Percentiles rank a stretch among this genome's conserved stretches.
Evolutionary conservation across 2,797 vertebrate species (phyloP).

Genomic region (Acomys russatus): DNA sequence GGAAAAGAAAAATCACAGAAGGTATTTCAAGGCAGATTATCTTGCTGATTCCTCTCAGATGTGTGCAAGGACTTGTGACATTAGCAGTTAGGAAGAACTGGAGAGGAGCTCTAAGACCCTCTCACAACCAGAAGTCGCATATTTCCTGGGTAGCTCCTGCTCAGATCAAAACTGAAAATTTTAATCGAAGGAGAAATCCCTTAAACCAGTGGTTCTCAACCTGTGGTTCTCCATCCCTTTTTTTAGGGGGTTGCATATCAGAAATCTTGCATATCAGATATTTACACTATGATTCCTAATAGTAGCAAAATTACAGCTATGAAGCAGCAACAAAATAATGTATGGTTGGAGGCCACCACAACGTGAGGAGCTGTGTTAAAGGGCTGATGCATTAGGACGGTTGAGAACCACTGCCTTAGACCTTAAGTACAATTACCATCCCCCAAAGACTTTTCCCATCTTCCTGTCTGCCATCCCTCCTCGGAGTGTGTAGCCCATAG

Average conservation of each 20-base stretch:
- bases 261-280: not conserved
- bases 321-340: not conserved
- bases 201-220: not conserved
- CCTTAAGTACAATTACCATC: not conserved
- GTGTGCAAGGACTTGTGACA: conserved; percentile 22
- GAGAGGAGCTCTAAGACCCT: not conserved
- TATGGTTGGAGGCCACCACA: not conserved
- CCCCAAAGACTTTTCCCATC: not conserved
- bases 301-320: not conserved
- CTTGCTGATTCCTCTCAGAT: not conserved
- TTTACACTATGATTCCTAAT: not conserved
- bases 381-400: not conserved
- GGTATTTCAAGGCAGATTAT: conserved; percentile 37
- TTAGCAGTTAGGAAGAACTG: not conserved
- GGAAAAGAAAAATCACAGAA: conserved; percentile 17
- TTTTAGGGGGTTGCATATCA: not conserved
- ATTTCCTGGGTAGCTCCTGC: not conserved
- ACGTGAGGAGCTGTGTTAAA: not conserved
- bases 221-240: not conserved
- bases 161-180: not conserved
- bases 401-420: not conserved
- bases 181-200: not conserved
- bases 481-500: not conserved
- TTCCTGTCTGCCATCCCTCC: not conserved
- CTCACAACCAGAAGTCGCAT: not conserved